These are phyloP conservation scores for Uropsilus gracilis DNA, from an alignment of 2,113 vertebrate genomes.

Conservation along the genomic window DNA sequence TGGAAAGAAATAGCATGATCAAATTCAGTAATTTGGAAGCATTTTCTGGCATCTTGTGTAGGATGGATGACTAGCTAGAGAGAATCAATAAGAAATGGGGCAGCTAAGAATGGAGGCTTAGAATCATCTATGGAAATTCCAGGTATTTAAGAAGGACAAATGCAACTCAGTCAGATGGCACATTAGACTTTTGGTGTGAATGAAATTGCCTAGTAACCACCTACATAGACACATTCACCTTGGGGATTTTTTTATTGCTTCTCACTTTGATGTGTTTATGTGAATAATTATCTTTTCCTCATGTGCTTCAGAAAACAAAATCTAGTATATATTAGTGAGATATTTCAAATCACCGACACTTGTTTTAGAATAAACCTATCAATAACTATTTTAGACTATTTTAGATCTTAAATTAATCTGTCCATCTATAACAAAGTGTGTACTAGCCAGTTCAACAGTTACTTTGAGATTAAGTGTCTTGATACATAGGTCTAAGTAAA, in stretches of 20 bases:
- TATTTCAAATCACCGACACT: neutral
- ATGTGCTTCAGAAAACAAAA: neutral
- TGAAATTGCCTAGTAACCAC: neutral
- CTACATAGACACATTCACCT: neutral
- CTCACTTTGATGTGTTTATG: constrained; percentile 5
- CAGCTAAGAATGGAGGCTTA: neutral
- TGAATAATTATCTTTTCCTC: neutral
- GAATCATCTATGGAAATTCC: neutral
- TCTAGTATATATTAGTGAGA: neutral
- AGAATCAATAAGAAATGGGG: neutral
- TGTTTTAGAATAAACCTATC: neutral
- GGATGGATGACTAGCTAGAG: neutral
- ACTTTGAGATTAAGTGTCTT: neutral
- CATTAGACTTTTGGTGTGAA: neutral
- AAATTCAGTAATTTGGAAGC: neutral
- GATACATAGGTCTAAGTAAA: neutral
- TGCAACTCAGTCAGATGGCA: neutral
- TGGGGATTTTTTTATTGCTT: neutral
- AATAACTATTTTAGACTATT: neutral
- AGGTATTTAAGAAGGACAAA: neutral
- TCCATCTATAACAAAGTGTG: neutral
- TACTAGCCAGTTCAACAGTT: neutral
- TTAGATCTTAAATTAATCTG: constrained; percentile 2
- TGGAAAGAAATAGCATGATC: neutral
- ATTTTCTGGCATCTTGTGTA: neutral